Conservation (phyloP, 2,797 vertebrate genomes). For the Orientallactaga sibirica region DNA sequence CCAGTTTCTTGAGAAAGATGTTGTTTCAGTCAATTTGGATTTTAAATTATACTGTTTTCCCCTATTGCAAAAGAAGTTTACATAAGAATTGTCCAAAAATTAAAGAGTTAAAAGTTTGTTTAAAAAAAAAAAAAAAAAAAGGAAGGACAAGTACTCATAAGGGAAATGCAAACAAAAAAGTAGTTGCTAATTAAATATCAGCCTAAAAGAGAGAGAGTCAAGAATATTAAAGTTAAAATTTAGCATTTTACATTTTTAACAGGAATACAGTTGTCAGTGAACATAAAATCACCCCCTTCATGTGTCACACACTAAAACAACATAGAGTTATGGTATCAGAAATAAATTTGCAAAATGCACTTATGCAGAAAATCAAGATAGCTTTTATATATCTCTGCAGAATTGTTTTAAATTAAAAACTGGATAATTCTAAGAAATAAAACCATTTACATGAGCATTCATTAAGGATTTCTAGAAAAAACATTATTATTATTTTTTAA, state of each 20-base stretch:
- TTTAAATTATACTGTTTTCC: slow-evolving; percentile 63
- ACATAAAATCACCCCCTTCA: neutral
- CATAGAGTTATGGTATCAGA: neutral
- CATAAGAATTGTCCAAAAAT: slow-evolving; percentile 24
- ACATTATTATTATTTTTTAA: neutral
- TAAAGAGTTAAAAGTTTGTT: neutral
- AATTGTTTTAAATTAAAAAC: neutral
- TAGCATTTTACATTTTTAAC: neutral
- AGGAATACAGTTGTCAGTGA: neutral
- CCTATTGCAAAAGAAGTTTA: slow-evolving; percentile 12
- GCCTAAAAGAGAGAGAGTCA: neutral
- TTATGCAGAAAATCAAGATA: neutral
- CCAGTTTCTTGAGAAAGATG: slow-evolving; percentile 20
- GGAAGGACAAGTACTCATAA: neutral
- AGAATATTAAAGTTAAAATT: neutral
- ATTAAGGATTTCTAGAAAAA: neutral
- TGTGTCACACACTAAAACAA: neutral
- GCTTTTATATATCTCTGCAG: neutral
- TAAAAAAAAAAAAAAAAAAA: no score
- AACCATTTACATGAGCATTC: neutral
- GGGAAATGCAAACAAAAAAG: slow-evolving; percentile 9
- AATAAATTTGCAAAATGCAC: slow-evolving; percentile 37
- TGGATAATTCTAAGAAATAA: slow-evolving; percentile 25
- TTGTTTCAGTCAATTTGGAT: slow-evolving; percentile 21
- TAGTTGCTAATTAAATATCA: neutral